Evolutionary conservation across 2,888 invertebrate genomes (phyloP), one percentile per base, ranked within the genome.

Genomic region (Pandemis corylana): DNA sequence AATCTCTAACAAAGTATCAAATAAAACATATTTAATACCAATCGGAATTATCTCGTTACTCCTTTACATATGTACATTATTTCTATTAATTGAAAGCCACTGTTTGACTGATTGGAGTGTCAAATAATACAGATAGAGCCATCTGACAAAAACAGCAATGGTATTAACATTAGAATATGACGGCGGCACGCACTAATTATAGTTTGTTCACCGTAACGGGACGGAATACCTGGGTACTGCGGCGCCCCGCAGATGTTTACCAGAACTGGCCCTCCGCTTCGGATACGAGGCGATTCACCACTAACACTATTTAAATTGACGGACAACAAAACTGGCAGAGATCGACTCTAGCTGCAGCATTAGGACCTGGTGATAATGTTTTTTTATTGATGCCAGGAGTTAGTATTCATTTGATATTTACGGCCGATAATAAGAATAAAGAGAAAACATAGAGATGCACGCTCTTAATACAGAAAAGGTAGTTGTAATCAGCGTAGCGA

Each of bases 151-250:
- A 56, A 73, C 63, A 59, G 53, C 68, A 53, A 67, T 67, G 51
- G 44, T 59, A 46, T 49, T 46, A 74, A 66, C 69, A 71, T 62
- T 71, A 85, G 84, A 86, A 87, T 88, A 87, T 86, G 83, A 84
- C 83, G 82, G 81, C 42, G 66, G 72, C 76, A 64, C 73, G 75
- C 75, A 77, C 77, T 76, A 77, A 78, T 76, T 77, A 76, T 72
- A 80, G 80, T 80, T 79, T 80, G 73, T 80, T 80, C 80, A 80
- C 81, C 87, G 85, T 88, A 89, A 88, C 89, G 88, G 89, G 87
- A 87, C 83, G 83, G 85, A 86, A 83, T 87, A 82, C 82, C 85
- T 88, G 84, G 82, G 80, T 80, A 77, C 72, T 66, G 49, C 28
- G 36, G 20, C 10, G 46, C 61, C 78, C 81, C 82, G 84, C 88